A percentile compares a stretch with the other conserved stretches of the same genome.
Conservation (phyloP, 2,797 vertebrate species). For the Platyrinchus mystaceus region DNA sequence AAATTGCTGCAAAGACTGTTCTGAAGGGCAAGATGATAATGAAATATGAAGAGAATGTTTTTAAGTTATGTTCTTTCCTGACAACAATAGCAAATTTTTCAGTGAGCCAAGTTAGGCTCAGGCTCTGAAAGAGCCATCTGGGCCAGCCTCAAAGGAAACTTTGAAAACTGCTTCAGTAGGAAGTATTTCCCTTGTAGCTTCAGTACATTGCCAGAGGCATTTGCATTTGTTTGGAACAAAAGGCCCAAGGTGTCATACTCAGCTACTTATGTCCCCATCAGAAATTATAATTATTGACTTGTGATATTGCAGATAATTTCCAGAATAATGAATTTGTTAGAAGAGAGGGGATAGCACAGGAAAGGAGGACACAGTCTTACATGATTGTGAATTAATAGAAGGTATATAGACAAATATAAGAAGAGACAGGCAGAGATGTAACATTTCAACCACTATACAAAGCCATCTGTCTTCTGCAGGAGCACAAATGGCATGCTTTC, state of each 20-base stretch:
- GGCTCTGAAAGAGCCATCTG: background rate
- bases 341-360: background rate
- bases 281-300: background rate
- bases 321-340: background rate
- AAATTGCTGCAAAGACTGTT: background rate
- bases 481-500: background rate
- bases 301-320: background rate
- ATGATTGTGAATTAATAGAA: background rate
- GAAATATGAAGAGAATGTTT: background rate
- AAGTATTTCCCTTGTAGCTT: background rate
- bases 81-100: background rate
- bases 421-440: background rate
- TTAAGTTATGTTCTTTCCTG: background rate
- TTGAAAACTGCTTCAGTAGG: background rate
- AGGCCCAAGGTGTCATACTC: background rate
- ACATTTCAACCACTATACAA: background rate
- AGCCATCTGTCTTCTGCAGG: background rate
- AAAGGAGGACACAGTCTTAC: background rate
- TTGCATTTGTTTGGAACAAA: background rate
- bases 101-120: background rate
- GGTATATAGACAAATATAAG: background rate
- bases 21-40: background rate
- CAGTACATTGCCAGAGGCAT: background rate
- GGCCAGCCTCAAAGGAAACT: background rate
- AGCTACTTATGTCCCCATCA: background rate